Evolutionary conservation across 1,140 invertebrate genomes (phyloP).

Genomic region (Drosophila mauritiana): DNA sequence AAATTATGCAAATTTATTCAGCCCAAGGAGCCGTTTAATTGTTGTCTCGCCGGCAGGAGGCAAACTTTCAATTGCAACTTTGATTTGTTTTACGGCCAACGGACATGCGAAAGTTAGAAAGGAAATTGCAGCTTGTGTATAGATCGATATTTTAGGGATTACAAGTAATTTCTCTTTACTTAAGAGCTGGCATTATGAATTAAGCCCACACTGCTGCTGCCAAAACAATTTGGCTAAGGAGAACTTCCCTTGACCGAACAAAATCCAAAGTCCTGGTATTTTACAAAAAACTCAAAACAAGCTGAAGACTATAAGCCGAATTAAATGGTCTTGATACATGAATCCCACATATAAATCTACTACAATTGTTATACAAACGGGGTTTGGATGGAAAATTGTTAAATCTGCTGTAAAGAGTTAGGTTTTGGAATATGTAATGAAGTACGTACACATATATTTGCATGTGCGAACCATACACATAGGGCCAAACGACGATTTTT

Average conservation of each 20-base stretch:
- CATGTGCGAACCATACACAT: not conserved
- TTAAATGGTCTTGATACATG: constrained; percentile 13
- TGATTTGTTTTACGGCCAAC: constrained; percentile 46
- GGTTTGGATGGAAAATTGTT: constrained; percentile 16
- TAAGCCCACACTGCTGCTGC: not conserved
- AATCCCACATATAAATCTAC: constrained; percentile 39
- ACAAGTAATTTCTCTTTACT: not conserved
- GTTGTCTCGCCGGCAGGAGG: constrained; percentile 40
- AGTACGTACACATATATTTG: not conserved
- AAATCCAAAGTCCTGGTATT: not conserved
- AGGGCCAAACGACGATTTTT: not conserved
- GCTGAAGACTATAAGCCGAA: constrained; percentile 6
- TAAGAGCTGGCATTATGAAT: not conserved
- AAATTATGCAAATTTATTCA: constrained; percentile 61
- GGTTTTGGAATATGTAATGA: constrained; percentile 28
- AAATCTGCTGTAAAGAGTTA: constrained; percentile 29
- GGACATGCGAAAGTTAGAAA: constrained; percentile 10
- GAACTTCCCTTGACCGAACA: constrained; percentile 24
- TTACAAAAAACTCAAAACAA: constrained; percentile 14
- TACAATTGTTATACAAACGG: constrained; percentile 18
- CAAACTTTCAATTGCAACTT: constrained; percentile 45
- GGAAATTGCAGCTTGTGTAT: constrained; percentile 3
- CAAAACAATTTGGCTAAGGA: not conserved
- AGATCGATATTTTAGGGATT: constrained; percentile 5
- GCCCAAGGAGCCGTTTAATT: constrained; percentile 39